Conservation (phyloP, 2,113 vertebrate species). For the Chionodraco myersi region DNA sequence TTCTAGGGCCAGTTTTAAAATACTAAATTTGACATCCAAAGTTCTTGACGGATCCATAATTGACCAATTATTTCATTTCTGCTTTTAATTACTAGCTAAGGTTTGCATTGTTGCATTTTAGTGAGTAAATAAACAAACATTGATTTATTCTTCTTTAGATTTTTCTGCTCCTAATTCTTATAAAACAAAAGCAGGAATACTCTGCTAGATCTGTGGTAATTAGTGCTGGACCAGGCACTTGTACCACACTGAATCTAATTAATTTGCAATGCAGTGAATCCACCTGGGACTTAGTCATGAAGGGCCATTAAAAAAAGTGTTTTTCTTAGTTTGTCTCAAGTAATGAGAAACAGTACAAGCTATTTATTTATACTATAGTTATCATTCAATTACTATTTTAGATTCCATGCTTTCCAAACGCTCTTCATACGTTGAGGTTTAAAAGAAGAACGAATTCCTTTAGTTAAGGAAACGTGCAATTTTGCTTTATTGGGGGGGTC, state of each 20-base stretch:
- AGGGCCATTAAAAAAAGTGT: neutral
- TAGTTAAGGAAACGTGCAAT: neutral
- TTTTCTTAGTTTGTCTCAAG: no score
- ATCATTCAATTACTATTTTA: neutral
- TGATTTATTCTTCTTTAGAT: neutral
- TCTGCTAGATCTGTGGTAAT: neutral
- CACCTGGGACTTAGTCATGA: constrained; percentile 1
- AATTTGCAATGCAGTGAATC: neutral
- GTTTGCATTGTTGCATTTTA: no score
- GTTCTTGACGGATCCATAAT: no score
- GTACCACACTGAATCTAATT: neutral
- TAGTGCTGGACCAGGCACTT: neutral
- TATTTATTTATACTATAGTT: neutral
- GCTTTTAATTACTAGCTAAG: no score
- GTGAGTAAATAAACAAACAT: no score
- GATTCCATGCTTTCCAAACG: constrained; percentile 26
- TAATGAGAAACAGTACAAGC: neutral
- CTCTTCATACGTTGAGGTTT: constrained; percentile 27
- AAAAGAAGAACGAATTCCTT: neutral
- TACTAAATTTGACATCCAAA: no score
- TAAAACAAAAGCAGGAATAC: no score
- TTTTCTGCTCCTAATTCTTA: neutral
- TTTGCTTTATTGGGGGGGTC: no score
- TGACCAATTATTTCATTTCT: no score
- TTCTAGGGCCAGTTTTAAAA: no score